These are phyloP conservation scores for Rattus rattus DNA, from an alignment of 2,113 vertebrate genomes.

Conservation along the genomic window DNA sequence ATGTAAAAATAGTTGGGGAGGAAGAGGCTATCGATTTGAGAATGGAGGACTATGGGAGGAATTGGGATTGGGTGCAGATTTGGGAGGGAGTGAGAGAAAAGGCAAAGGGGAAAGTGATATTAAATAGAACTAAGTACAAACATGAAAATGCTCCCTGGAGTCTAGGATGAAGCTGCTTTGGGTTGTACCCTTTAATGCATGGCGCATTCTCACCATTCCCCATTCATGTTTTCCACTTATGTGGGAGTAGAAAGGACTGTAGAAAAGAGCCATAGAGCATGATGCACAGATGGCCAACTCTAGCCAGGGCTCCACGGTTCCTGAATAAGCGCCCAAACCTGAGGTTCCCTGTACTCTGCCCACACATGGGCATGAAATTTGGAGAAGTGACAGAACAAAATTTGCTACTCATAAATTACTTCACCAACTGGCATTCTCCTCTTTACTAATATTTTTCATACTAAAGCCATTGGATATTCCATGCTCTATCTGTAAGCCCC, in stretches of 20 bases:
- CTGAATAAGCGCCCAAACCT: background rate
- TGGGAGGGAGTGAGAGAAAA: background rate
- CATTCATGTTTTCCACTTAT: background rate
- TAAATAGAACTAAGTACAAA: background rate
- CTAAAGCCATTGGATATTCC: too few species aligned
- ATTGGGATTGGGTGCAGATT: background rate
- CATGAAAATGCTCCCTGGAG: background rate
- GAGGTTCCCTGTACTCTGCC: background rate
- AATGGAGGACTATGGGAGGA: rapidly evolving
- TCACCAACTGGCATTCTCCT: background rate
- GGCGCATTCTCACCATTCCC: too few species aligned
- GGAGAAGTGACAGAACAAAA: background rate
- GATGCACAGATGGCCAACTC: background rate
- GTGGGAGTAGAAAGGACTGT: background rate
- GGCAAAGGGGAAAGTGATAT: background rate
- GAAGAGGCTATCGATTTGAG: background rate
- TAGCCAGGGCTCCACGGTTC: background rate
- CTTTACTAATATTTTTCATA: background rate
- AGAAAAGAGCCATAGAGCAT: background rate
- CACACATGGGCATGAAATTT: background rate
- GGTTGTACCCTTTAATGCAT: background rate
- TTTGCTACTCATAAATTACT: background rate
- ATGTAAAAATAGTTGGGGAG: background rate
- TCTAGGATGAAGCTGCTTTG: background rate
- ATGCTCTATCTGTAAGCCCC: background rate